Percentiles rank a stretch among this genome's conserved stretches.
These are phyloP conservation scores for Nasua narica DNA, from an alignment of 2,797 vertebrate genomes.

Conservation along the genomic window DNA sequence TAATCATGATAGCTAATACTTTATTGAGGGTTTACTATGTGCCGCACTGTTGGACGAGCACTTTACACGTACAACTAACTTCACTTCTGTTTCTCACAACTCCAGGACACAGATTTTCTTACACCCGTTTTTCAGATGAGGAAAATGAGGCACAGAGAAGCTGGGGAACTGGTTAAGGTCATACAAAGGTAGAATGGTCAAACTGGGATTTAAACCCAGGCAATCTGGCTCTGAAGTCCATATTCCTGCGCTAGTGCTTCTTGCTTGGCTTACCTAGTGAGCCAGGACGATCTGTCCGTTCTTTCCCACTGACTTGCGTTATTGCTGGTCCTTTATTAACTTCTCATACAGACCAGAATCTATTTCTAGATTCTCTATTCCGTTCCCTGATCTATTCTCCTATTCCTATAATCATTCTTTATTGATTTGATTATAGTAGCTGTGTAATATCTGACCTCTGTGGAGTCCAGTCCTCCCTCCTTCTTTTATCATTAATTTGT, in stretches of 20 bases:
- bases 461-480: not conserved
- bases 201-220: not conserved
- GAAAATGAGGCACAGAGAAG: not conserved
- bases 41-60: not conserved
- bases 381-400: not conserved
- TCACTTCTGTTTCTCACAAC: not conserved
- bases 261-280: not conserved
- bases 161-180: not conserved
- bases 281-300: not conserved
- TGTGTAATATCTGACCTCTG: not conserved
- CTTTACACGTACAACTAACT: not conserved
- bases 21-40: not conserved
- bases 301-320: not conserved
- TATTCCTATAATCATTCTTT: not conserved
- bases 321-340: not conserved
- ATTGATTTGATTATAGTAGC: not conserved
- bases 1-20: not conserved
- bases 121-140: not conserved
- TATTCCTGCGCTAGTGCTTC: not conserved
- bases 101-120: not conserved
- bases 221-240: not conserved
- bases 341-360: not conserved
- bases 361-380: not conserved
- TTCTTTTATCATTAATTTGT: not conserved
- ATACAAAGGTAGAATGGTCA: not conserved